Evolutionary conservation across 1,140 invertebrate species (phyloP).

Genomic region (Cepaea nemoralis): DNA sequence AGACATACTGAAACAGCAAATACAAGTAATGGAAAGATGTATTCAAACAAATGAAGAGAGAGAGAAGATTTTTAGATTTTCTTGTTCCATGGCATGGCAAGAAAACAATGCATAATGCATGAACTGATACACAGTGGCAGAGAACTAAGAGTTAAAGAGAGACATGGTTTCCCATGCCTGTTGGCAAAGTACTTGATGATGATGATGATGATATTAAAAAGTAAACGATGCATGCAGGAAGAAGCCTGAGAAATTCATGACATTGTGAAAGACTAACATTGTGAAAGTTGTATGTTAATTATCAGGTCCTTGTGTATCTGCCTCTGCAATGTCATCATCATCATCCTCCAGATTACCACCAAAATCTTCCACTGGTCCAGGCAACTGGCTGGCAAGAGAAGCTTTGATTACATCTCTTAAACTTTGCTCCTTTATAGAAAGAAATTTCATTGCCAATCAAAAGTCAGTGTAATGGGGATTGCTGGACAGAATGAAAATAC

Average conservation of each 20-base stretch:
- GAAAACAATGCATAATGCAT: too few relatives aligned
- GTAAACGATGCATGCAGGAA: too few relatives aligned
- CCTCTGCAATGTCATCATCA: not conserved
- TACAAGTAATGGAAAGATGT: too few relatives aligned
- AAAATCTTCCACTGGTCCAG: slow-evolving; percentile 31
- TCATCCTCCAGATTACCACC: not conserved
- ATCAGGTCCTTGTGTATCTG: not conserved
- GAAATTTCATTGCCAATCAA: not conserved
- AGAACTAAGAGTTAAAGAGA: not conserved
- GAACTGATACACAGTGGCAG: too few relatives aligned
- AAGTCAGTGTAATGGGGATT: not conserved
- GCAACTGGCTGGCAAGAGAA: slow-evolving; percentile 65
- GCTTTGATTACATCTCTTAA: slow-evolving; percentile 62
- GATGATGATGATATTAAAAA: too few relatives aligned
- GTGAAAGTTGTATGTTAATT: not conserved
- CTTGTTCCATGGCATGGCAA: too few relatives aligned
- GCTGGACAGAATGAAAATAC: too few relatives aligned
- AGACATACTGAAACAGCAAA: too few relatives aligned
- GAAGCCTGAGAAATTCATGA: too few relatives aligned
- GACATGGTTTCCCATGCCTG: not conserved
- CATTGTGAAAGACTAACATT: not conserved
- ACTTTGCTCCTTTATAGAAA: slow-evolving; percentile 48
- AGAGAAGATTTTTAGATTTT: too few relatives aligned
- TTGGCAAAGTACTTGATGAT: not conserved
- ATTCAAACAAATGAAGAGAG: too few relatives aligned